A percentile compares a stretch with the other conserved stretches of the same genome.
Evolutionary conservation across 2,888 invertebrate species (phyloP).

Genomic region (Flabesymbios commensalis): DNA sequence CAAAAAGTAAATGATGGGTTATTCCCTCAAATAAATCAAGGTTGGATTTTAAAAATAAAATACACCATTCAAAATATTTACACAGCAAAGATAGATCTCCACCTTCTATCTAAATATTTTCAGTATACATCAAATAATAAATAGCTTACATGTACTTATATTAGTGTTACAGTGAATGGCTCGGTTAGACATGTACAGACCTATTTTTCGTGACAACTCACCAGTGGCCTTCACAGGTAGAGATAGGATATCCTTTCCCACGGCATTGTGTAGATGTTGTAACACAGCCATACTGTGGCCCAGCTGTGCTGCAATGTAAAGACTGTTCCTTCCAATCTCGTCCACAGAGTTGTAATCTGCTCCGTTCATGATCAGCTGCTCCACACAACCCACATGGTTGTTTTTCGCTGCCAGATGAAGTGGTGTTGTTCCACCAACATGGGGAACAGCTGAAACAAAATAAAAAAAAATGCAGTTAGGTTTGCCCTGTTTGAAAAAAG

Average conservation of each 20-base stretch:
- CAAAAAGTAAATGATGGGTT: too few relatives aligned
- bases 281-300: constrained; percentile 48
- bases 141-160: too few relatives aligned
- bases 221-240: constrained; percentile 51
- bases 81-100: too few relatives aligned
- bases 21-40: too few relatives aligned
- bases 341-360: constrained; percentile 59
- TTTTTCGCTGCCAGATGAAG: constrained; percentile 53
- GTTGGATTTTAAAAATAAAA: too few relatives aligned
- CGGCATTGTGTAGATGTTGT: constrained; percentile 53
- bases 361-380: constrained; percentile 54
- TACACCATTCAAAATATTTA: too few relatives aligned
- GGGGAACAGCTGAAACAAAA: constrained; percentile 45
- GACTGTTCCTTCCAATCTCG: constrained; percentile 48
- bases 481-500: neutral
- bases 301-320: constrained; percentile 52
- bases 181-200: neutral
- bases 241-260: constrained; percentile 56
- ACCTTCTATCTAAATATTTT: too few relatives aligned
- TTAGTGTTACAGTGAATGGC: too few relatives aligned
- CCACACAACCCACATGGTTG: constrained; percentile 52
- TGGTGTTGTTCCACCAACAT: constrained; percentile 55
- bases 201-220: constrained; percentile 17
- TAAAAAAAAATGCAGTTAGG: neutral
- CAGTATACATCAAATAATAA: too few relatives aligned